These are phyloP conservation scores for Plestiodon gilberti DNA, from an alignment of 2,113 vertebrate genomes.

Conservation along the genomic window DNA sequence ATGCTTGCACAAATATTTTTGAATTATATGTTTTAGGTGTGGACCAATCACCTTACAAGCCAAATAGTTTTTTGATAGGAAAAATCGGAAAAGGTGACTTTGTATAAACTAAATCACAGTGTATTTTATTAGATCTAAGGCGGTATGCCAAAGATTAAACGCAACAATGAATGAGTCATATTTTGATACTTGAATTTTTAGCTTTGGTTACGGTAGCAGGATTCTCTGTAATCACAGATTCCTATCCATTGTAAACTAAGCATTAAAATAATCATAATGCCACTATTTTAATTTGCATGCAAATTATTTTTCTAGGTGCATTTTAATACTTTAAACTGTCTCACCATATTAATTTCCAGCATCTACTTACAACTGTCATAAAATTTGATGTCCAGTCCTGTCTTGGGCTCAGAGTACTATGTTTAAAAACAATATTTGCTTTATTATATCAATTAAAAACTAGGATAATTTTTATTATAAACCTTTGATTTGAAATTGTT, in stretches of 20 bases:
- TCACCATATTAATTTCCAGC: neutral
- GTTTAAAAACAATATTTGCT: neutral
- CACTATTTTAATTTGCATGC: constrained; percentile 15
- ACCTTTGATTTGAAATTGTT: constrained; percentile 29
- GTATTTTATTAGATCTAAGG: constrained; percentile 38
- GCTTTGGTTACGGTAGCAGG: constrained; percentile 16
- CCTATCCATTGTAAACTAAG: neutral
- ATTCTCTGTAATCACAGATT: neutral
- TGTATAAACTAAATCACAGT: constrained; percentile 53
- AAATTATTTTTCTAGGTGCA: constrained; percentile 7
- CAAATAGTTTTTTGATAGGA: neutral
- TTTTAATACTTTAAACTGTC: neutral
- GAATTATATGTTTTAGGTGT: neutral
- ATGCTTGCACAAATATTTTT: neutral
- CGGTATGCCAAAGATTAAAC: constrained; percentile 37
- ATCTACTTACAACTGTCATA: fast-evolving
- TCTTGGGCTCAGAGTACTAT: neutral
- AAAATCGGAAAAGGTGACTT: constrained; percentile 42
- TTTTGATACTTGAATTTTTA: constrained; percentile 26
- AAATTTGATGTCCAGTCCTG: neutral
- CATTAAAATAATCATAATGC: neutral
- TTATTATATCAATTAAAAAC: neutral
- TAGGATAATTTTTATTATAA: neutral
- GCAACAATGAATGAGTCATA: constrained; percentile 49
- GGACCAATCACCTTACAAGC: neutral